phyloP scores from a whole-genome alignment of 2,113 vertebrate species.

The Benitochromis conjunctus region DNA sequence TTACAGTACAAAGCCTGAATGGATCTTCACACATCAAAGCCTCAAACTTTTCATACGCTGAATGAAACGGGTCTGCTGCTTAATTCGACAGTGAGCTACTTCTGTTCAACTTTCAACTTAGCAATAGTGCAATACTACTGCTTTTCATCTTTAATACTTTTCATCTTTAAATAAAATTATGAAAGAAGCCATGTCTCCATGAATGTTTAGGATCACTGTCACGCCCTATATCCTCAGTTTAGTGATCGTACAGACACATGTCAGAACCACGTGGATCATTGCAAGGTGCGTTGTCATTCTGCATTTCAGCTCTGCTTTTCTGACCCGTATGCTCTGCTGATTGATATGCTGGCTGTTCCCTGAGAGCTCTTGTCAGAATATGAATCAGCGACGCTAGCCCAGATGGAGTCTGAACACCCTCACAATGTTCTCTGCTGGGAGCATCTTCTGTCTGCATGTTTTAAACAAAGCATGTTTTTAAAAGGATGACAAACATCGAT shows the following conservation, averaged over 20 bases:
- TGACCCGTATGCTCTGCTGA: neutral
- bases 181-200: neutral
- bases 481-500: neutral
- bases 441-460: neutral
- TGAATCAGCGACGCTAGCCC: slow-evolving; percentile 23
- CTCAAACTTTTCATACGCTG: neutral
- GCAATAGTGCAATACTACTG: neutral
- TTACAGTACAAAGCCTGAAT: slow-evolving; percentile 32
- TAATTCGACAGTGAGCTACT: neutral
- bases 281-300: slow-evolving; percentile 10
- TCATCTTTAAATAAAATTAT: neutral
- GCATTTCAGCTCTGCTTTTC: neutral
- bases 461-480: neutral
- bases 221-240: neutral
- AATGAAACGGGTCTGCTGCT: slow-evolving; percentile 1
- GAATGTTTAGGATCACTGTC: neutral
- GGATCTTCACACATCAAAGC: slow-evolving; percentile 35
- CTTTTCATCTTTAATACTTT: neutral
- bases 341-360: slow-evolving; percentile 30
- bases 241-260: neutral
- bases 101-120: neutral
- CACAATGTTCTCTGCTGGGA: neutral
- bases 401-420: slow-evolving; percentile 20
- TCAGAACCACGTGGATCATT: neutral
- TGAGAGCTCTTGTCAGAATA: slow-evolving; percentile 25